Base-by-base conservation (phyloP, 1,140 invertebrate species). In the Scaptomyza hsui region DNA sequence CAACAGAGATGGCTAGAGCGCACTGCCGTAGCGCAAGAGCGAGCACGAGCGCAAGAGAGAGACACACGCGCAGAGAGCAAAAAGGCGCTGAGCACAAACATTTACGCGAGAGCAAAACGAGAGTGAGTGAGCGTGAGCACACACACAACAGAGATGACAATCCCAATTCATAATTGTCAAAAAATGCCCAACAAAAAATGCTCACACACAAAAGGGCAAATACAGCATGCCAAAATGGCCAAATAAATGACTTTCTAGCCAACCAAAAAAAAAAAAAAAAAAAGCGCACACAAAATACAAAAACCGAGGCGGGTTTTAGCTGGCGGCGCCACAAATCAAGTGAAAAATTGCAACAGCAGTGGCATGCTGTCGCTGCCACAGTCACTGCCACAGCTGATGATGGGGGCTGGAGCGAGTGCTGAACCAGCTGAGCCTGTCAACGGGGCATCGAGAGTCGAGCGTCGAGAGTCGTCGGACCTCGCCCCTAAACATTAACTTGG, bases 121-220 rank as follows among this genome's bases (percentile, higher is more conserved):
- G 39, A 13, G 26, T 15, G 15, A 19, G 19, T 35, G 37, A 59
- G 21, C 3, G 42, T 24, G 4, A 19, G 49, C 47, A 29, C 47
- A 49, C 48, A 45, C 21, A 32, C 55, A 53, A 65, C 59, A 68
- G 55, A 72, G 55, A 75, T 61, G 72, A 69, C 76, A 76, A 73
- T 76, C 56, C 61, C 80, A 80, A 83, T 83, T 86, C 60, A 83
- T 83, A 75, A 80, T 79, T 60, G 47, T 75, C 64, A 21, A 71
- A 75, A 63, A 70, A 62, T n/a, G n/a, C n/a, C n/a, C n/a, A n/a
- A 42, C 35, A 45, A 29, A 37, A 57, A 51, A 49, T 16, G 5
- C 26, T 7, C 5, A 29, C 26, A 39, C 57, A 21, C 21, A 26
- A 15, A 51, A 35, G 12, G 4, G 7, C 35, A 12, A 41, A 44